Base-by-base conservation (phyloP, 1,140 invertebrate species). In the Melanaphis sacchari region DNA sequence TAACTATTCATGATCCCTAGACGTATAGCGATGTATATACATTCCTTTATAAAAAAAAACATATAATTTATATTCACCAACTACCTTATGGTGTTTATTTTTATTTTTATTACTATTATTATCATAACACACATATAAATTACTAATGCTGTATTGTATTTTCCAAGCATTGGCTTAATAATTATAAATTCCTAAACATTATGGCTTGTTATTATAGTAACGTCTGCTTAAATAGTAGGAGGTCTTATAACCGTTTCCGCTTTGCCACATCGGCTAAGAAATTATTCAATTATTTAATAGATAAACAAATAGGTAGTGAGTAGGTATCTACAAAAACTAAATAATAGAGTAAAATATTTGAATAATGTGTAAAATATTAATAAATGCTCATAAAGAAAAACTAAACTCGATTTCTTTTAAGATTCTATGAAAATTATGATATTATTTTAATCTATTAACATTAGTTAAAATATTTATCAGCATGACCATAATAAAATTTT, bases 161-260 rank as follows among this genome's bases (percentile, higher is more conserved):
- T 54, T 52, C 36, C 49, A 26, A 38, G 22, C 46, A 54, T 89
- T 40, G 36, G 36, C 15, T 54, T 89, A 36, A 54, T 54, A 89
- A 89, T 89, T 54, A 54, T 89, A 22, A 54, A 54, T 54, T 89
- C 88, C 38, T 40, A 26, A 54, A 54, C 36, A 89, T 54, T 22
- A 89, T 54, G 22, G 26, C 26, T 89, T 54, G 88, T 89, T 89
- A 89, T 89, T 89, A 54, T 54, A 89, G 46, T 54, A 89, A 89
- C 36, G 88, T 89, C 3, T 52, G 87, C 46, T 24, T 89, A 38
- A 40, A 89, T 40, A 54, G 36, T 46, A 36, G n/a, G 88, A 89
- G 88, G 88, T 54, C 5, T 9, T 49, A 22, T 89, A 89, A 89
- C 49, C 24, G 31, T 89, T 89, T 89, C 88, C 49, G 88, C 88